These are phyloP conservation scores for Euleptes europaea DNA, from an alignment of 2,113 vertebrate genomes.

Conservation along the genomic window DNA sequence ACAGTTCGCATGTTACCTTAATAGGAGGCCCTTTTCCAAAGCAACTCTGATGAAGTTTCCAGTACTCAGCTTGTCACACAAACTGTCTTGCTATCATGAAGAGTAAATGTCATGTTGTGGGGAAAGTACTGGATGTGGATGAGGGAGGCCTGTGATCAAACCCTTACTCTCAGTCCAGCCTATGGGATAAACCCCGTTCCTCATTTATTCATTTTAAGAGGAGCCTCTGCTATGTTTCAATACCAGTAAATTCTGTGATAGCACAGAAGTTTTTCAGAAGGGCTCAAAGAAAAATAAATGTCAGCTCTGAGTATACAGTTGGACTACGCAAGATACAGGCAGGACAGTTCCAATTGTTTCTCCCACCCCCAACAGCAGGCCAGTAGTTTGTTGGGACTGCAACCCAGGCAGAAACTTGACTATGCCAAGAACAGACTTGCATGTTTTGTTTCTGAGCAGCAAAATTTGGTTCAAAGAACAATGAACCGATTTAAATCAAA, in stretches of 20 bases:
- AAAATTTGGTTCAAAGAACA: no score
- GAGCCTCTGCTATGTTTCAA: no score
- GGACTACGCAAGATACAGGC: background rate
- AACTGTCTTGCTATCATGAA: background rate
- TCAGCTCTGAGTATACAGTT: background rate
- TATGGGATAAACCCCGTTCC: background rate
- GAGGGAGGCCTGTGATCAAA: background rate
- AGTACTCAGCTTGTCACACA: background rate
- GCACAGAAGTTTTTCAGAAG: background rate
- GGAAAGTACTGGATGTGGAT: background rate
- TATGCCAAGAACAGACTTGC: no score
- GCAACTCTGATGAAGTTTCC: background rate
- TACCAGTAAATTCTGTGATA: background rate
- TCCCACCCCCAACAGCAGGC: background rate
- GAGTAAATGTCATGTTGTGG: background rate
- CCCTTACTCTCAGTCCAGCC: background rate
- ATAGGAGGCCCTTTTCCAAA: background rate
- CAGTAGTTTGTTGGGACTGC: no score
- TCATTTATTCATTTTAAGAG: background rate
- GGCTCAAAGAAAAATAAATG: background rate
- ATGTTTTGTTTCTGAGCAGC: no score
- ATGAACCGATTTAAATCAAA: no score
- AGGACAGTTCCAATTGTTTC: background rate
- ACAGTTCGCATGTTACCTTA: background rate
- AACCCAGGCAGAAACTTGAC: background rate